A percentile compares a stretch with the other conserved stretches of the same genome.
phyloP scores from a whole-genome alignment of 2,888 invertebrate genomes.

The Eupithecia vulgata region DNA sequence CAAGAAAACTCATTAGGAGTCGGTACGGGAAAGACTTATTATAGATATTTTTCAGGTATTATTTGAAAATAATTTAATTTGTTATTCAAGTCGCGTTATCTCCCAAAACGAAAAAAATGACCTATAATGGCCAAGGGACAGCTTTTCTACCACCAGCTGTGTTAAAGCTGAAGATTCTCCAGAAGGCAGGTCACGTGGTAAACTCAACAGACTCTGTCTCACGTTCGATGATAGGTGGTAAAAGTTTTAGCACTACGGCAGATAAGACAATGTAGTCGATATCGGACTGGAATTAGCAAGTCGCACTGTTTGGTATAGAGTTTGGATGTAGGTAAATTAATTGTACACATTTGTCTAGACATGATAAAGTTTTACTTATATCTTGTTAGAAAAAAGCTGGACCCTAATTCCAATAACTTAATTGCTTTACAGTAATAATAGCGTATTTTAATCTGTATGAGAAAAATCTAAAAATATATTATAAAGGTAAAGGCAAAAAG shows the following conservation, averaged over 20 bases:
- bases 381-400: not conserved
- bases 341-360: not conserved
- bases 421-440: too few relatives aligned
- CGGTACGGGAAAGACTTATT: too few relatives aligned
- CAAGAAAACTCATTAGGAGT: too few relatives aligned
- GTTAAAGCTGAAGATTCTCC: constrained; percentile 16
- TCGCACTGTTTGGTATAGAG: not conserved
- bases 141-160: not conserved
- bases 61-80: too few relatives aligned
- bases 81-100: not conserved
- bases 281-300: constrained; percentile 10
- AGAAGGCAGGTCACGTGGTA: constrained; percentile 41
- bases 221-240: constrained; percentile 43
- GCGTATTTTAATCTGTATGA: too few relatives aligned
- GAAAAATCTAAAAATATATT: too few relatives aligned
- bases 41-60: too few relatives aligned
- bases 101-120: too few relatives aligned
- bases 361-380: not conserved
- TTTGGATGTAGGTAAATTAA: not conserved
- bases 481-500: too few relatives aligned
- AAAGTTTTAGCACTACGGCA: constrained; percentile 27
- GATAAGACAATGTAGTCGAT: constrained; percentile 21
- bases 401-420: too few relatives aligned
- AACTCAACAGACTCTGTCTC: constrained; percentile 41
- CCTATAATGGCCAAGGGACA: not conserved